phyloP scores from a whole-genome alignment of 1,140 invertebrate species.

The Megalonaias nervosa region DNA sequence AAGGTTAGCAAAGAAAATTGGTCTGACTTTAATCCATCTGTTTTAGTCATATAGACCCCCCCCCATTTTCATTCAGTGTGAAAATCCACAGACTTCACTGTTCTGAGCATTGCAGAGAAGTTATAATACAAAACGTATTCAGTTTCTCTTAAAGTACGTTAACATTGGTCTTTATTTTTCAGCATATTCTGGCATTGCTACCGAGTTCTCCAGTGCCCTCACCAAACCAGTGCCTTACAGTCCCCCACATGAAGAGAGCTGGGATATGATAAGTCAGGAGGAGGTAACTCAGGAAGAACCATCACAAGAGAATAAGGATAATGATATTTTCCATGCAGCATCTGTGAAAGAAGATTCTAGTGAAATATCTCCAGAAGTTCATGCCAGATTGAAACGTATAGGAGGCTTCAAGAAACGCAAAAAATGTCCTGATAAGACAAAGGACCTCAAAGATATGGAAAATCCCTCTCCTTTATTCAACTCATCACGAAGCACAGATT shows the following conservation, averaged over 20 bases:
- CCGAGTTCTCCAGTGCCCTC: conserved; percentile 46
- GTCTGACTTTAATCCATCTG: not conserved
- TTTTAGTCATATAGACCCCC: not conserved
- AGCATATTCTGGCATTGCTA: conserved; percentile 66
- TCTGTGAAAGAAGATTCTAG: too few species aligned
- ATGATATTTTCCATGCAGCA: too few species aligned
- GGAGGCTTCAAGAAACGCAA: too few species aligned
- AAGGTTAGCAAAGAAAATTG: not conserved
- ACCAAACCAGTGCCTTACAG: conserved; percentile 39
- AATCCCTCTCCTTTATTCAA: too few species aligned
- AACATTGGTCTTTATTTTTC: conserved; percentile 26
- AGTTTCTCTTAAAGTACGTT: not conserved
- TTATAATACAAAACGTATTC: not conserved
- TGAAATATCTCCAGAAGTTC: too few species aligned
- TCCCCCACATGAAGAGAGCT: conserved; percentile 21
- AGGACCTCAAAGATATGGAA: too few species aligned
- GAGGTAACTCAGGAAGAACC: too few species aligned
- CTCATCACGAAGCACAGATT: too few species aligned
- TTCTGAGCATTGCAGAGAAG: not conserved
- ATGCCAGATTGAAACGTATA: too few species aligned
- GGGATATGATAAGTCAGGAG: conserved; percentile 4
- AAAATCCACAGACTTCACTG: not conserved
- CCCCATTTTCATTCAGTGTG: not conserved
- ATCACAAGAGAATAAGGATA: too few species aligned
- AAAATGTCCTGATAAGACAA: too few species aligned